phyloP scores from a whole-genome alignment of 1,140 invertebrate species.

The Ladona fulva region DNA sequence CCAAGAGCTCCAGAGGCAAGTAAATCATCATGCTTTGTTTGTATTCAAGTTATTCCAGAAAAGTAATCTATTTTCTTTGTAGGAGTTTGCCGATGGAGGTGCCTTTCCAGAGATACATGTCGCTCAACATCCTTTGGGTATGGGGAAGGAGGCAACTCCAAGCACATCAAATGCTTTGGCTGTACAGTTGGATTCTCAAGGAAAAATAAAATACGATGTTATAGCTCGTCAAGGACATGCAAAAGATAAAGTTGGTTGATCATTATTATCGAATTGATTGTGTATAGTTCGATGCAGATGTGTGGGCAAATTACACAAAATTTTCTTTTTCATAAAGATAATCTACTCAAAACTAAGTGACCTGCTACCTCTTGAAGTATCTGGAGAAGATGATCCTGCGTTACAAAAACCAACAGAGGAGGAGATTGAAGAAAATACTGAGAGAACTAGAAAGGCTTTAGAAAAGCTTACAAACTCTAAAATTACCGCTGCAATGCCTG shows the following conservation, averaged over 20 bases:
- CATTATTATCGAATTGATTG: background rate
- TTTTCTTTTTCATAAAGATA: constrained; percentile 45
- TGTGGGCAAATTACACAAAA: no score
- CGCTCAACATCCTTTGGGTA: constrained; percentile 90
- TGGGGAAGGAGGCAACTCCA: constrained; percentile 65
- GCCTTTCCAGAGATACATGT: constrained; percentile 97
- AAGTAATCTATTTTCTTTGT: constrained; percentile 21
- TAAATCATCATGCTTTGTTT: constrained; percentile 11
- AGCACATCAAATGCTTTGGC: constrained; percentile 83
- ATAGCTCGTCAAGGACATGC: constrained; percentile 90
- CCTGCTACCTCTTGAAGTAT: constrained; percentile 84
- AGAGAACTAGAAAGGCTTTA: constrained; percentile 70
- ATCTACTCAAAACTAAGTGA: constrained; percentile 94
- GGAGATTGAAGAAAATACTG: constrained; percentile 74
- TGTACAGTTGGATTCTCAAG: constrained; percentile 84
- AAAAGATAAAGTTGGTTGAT: constrained; percentile 70
- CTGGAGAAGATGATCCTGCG: constrained; percentile 81
- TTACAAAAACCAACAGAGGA: constrained; percentile 81
- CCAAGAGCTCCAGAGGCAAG: constrained; percentile 77
- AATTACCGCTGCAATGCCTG: constrained; percentile 89
- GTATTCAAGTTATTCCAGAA: background rate
- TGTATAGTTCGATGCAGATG: background rate
- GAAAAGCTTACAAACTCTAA: constrained; percentile 83
- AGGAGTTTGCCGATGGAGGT: constrained; percentile 89
- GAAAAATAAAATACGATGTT: constrained; percentile 95